Conservation (phyloP, 2,888 invertebrate genomes). For the Hypsopygia costalis region DNA sequence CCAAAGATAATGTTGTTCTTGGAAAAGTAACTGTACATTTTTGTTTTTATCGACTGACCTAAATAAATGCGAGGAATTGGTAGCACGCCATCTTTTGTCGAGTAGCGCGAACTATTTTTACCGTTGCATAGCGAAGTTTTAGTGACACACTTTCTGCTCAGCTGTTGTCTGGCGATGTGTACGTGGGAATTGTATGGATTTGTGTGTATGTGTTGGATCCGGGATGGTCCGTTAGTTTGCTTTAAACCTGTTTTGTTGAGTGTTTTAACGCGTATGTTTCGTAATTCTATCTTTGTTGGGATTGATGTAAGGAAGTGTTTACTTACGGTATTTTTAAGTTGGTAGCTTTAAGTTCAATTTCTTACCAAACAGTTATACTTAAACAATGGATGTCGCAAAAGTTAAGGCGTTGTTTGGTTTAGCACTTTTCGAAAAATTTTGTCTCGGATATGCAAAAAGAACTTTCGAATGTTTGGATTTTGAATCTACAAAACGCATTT, state of each 20-base stretch:
- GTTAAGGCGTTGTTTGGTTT: too few relatives aligned
- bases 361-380: too few relatives aligned
- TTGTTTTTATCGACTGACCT: too few relatives aligned
- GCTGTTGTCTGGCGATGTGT: constrained; percentile 52
- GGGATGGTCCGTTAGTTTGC: constrained; percentile 58
- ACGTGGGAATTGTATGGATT: constrained; percentile 37
- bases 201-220: constrained; percentile 47
- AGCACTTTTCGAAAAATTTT: too few relatives aligned
- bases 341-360: too few relatives aligned
- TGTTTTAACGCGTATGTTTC: constrained; percentile 31
- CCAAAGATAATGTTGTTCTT: too few relatives aligned
- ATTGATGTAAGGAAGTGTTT: constrained; percentile 10
- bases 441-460: too few relatives aligned
- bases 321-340: constrained; percentile 4
- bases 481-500: too few relatives aligned
- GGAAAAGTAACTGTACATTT: too few relatives aligned
- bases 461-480: too few relatives aligned
- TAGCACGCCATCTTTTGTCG: constrained; percentile 55
- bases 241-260: constrained; percentile 37
- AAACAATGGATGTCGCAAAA: too few relatives aligned
- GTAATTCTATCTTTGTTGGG: constrained; percentile 14
- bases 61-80: neutral
- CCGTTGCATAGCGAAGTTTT: constrained; percentile 35
- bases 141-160: constrained; percentile 72
- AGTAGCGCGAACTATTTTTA: constrained; percentile 49